These are phyloP conservation scores for Albula glossodonta DNA, from an alignment of 2,113 vertebrate genomes.

Conservation along the genomic window DNA sequence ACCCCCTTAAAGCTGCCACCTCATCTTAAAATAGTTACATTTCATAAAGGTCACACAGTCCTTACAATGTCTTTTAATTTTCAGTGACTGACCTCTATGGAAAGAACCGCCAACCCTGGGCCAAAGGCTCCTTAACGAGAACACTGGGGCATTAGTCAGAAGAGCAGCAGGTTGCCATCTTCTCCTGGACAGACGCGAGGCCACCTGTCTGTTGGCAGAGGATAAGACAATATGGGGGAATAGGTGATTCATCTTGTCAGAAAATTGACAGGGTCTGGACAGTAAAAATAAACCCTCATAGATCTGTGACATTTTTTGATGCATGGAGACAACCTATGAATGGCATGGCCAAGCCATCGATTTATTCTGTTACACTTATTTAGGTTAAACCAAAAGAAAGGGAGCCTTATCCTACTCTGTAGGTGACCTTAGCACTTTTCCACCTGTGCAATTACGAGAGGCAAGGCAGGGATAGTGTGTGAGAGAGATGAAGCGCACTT, in stretches of 20 bases:
- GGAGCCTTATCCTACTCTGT: not conserved
- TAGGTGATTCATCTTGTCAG: not conserved
- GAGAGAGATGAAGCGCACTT: conserved; percentile 5
- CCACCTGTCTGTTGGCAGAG: not conserved
- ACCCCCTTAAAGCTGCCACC: not conserved
- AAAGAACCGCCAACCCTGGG: not conserved
- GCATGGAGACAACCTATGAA: not conserved
- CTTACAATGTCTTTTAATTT: not conserved
- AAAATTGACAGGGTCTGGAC: not conserved
- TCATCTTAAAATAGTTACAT: not conserved
- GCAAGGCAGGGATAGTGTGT: conserved; percentile 22
- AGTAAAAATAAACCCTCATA: not conserved
- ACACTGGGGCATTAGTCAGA: not conserved
- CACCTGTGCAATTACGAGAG: conserved; percentile 24
- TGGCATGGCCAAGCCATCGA: not conserved
- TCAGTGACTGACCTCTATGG: not conserved
- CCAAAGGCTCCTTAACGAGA: not conserved
- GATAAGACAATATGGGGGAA: not conserved
- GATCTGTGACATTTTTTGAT: not conserved
- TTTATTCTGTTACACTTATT: conserved; percentile 8
- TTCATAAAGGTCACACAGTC: not conserved
- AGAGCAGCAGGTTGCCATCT: not conserved
- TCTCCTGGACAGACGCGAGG: not conserved
- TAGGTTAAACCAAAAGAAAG: conserved; percentile 1
- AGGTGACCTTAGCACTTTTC: conserved; percentile 10